Evolutionary conservation across 2,797 vertebrate genomes (phyloP).

Genomic region (Miichthys miiuy): DNA sequence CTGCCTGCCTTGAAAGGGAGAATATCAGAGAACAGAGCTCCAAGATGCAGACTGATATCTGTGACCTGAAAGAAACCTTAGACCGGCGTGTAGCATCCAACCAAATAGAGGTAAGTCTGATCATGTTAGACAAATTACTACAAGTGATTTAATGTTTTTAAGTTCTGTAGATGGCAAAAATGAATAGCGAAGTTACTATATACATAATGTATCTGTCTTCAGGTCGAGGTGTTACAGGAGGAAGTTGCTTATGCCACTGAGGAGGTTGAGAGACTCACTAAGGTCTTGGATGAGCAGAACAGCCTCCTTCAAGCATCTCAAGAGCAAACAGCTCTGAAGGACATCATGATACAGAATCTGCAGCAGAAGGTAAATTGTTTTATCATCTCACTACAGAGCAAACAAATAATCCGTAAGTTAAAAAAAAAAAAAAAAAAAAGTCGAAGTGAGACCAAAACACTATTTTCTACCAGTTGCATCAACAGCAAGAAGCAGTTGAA

Average conservation of each 20-base stretch:
- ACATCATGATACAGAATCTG: slow-evolving; percentile 87
- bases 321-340: slow-evolving; percentile 86
- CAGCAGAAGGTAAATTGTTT: slow-evolving; percentile 85
- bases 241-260: slow-evolving; percentile 90
- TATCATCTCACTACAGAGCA: background rate
- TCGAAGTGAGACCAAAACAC: background rate
- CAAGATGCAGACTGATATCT: slow-evolving; percentile 85
- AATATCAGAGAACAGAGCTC: slow-evolving; percentile 79
- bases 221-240: slow-evolving; percentile 94
- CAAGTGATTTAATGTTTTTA: background rate
- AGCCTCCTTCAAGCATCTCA: slow-evolving; percentile 87
- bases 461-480: slow-evolving; percentile 69
- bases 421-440: background rate
- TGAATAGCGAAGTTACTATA: background rate
- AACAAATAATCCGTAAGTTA: background rate
- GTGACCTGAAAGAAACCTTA: slow-evolving; percentile 87
- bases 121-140: background rate
- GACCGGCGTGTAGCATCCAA: slow-evolving; percentile 88
- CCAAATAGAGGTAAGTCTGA: slow-evolving; percentile 88
- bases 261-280: slow-evolving; percentile 90
- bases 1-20: slow-evolving; percentile 86
- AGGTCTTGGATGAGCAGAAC: slow-evolving; percentile 90
- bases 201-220: slow-evolving; percentile 4
- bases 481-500: slow-evolving; percentile 77
- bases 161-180: background rate